Conservation (phyloP, 1,140 invertebrate species). For the Diabrotica undecimpunctata region DNA sequence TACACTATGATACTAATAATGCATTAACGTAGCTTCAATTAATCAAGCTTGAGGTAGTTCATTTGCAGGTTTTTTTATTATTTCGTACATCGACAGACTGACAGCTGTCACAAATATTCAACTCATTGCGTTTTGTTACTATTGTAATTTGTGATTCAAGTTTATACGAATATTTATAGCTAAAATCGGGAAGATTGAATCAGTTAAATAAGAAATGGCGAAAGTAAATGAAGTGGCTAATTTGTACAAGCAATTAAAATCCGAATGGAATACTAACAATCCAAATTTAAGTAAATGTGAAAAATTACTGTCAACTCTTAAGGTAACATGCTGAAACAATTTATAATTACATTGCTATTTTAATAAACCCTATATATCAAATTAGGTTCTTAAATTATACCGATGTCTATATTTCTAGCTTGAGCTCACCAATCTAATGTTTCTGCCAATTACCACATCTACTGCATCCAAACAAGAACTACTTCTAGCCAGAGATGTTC, state of each 20-base stretch:
- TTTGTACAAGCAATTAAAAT: constrained; percentile 69
- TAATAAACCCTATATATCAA: background rate
- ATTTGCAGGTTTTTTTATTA: no score
- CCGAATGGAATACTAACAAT: constrained; percentile 67
- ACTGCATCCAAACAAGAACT: constrained; percentile 81
- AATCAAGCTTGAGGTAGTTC: no score
- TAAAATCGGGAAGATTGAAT: background rate
- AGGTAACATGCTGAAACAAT: constrained; percentile 52
- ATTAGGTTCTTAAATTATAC: constrained; percentile 8
- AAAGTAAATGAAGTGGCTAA: constrained; percentile 62
- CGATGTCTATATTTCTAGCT: constrained; percentile 61
- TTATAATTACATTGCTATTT: no score
- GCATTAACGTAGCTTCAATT: no score
- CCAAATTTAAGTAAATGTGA: constrained; percentile 70
- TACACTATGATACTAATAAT: no score
- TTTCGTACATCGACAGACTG: background rate
- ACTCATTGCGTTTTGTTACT: background rate
- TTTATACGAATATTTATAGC: no score
- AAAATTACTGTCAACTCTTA: constrained; percentile 67
- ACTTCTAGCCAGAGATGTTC: constrained; percentile 81
- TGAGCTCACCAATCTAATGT: constrained; percentile 77
- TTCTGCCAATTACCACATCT: constrained; percentile 80
- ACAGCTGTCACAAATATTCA: constrained; percentile 1
- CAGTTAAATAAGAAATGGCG: constrained; percentile 51
- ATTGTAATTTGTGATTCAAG: background rate